Percentiles rank a stretch among this genome's conserved stretches.
phyloP scores from a whole-genome alignment of 2,797 vertebrate species.

The Coendou prehensilis region DNA sequence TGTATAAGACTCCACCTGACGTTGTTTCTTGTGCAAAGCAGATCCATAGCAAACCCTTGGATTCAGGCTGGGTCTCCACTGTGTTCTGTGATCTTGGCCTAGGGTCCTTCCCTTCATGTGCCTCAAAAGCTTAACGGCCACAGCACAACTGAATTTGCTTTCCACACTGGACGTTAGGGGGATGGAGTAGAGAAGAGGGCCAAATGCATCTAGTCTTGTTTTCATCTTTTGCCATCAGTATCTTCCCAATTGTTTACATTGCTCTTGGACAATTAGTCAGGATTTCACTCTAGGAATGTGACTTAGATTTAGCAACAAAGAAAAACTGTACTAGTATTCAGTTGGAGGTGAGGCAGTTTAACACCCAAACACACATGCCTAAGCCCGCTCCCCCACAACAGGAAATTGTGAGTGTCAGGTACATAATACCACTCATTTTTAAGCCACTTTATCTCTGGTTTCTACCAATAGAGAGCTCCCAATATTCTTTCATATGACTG shows the following conservation, averaged over 20 bases:
- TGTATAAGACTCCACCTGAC: background rate
- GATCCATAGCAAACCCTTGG: background rate
- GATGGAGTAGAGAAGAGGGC: background rate
- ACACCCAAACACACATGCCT: background rate
- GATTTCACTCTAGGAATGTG: background rate
- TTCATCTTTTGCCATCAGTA: background rate
- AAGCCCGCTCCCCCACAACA: rapidly evolving
- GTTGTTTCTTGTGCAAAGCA: background rate
- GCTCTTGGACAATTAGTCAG: background rate
- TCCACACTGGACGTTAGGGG: background rate
- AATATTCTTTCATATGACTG: background rate
- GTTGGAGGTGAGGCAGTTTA: background rate
- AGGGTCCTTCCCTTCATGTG: background rate
- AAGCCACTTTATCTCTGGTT: background rate
- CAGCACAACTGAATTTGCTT: background rate
- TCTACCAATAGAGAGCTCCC: background rate
- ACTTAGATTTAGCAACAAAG: background rate
- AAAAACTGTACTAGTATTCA: conserved; percentile 5
- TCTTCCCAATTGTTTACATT: background rate
- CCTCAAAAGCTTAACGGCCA: background rate
- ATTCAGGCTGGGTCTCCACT: background rate
- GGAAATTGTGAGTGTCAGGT: background rate
- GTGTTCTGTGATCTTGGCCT: too few relatives aligned
- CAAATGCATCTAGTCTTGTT: background rate
- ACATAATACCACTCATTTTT: background rate